A percentile compares a stretch with the other conserved stretches of the same genome.
These are phyloP conservation scores for Mimachlamys varia DNA, from an alignment of 2,888 invertebrate genomes.

Conservation along the genomic window DNA sequence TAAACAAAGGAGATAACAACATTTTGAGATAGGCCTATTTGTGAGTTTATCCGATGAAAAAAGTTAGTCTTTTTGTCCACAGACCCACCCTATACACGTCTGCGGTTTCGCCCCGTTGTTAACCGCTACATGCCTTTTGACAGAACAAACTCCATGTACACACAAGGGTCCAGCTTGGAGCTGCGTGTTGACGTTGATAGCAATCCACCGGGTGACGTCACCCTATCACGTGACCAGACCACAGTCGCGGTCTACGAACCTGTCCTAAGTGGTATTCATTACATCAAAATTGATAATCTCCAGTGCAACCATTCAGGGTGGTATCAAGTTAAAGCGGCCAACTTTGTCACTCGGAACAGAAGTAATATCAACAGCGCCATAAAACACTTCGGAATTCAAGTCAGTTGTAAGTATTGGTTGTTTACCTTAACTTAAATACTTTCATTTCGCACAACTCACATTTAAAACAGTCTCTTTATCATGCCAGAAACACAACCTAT, in stretches of 20 bases:
- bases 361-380: background rate
- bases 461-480: too few relatives aligned
- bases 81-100: too few relatives aligned
- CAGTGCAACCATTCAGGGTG: background rate
- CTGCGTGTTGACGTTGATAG: background rate
- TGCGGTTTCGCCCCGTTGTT: too few relatives aligned
- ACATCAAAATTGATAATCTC: background rate
- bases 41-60: too few relatives aligned
- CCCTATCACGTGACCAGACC: background rate
- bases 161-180: background rate
- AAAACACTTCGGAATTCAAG: background rate
- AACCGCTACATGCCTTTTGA: too few relatives aligned
- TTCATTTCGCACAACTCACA: too few relatives aligned
- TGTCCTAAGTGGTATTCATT: background rate
- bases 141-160: background rate
- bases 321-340: background rate
- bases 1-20: too few relatives aligned
- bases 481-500: too few relatives aligned
- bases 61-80: too few relatives aligned
- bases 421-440: background rate
- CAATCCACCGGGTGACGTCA: background rate
- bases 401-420: background rate
- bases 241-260: background rate
- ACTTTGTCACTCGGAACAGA: background rate
- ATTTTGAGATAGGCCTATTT: too few relatives aligned